phyloP scores from a whole-genome alignment of 2,113 vertebrate species.

The Asarcornis scutulata region DNA sequence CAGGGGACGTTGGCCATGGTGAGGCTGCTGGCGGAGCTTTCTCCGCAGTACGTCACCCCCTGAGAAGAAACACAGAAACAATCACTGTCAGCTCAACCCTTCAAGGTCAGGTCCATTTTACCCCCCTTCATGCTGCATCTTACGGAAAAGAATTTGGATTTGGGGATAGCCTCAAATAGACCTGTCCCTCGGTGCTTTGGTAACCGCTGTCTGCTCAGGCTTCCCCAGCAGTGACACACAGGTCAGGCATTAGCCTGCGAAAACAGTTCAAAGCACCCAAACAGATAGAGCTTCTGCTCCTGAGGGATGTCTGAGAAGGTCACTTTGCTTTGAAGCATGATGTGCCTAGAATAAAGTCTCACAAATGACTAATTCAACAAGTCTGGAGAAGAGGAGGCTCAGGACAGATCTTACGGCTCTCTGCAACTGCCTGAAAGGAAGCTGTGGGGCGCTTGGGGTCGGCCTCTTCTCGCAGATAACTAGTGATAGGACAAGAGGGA shows the following conservation, averaged over 20 bases:
- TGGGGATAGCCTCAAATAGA: background rate
- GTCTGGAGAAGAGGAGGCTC: too few relatives aligned
- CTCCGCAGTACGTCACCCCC: conserved; percentile 97
- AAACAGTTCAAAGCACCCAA: background rate
- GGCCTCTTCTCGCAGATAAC: too few relatives aligned
- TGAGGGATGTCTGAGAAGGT: rapidly evolving
- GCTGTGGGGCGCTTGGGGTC: too few relatives aligned
- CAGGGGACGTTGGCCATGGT: conserved; percentile 97
- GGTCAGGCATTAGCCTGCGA: too few relatives aligned
- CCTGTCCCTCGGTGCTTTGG: background rate
- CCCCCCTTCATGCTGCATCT: rapidly evolving
- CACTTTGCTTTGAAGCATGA: background rate
- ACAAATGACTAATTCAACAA: background rate
- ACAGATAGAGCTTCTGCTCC: rapidly evolving
- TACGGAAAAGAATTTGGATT: background rate
- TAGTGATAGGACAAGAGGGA: too few relatives aligned
- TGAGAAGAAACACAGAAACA: conserved; percentile 33
- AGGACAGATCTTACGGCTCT: too few relatives aligned
- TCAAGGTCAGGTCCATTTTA: background rate
- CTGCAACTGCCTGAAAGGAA: too few relatives aligned
- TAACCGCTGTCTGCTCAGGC: background rate
- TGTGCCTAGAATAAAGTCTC: background rate
- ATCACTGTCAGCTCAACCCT: background rate
- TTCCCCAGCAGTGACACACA: background rate
- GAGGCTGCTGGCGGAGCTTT: conserved; percentile 92